These are phyloP conservation scores for human (Homo sapiens) DNA, from an alignment of 2,113 vertebrate genomes.

Conservation along the genomic window GRCh38 chr13:65312001-65312500, in stretches of 20 bases:
- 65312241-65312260: background rate
- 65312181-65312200: background rate
- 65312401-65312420: background rate
- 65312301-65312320: background rate
- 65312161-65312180: background rate
- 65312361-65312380: background rate
- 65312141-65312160: background rate
- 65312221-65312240: background rate
- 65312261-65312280: background rate
- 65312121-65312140: background rate
- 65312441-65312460: background rate
- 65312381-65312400: background rate
- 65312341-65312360: background rate
- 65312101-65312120: background rate
- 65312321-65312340: background rate
- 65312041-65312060: background rate
- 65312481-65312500: background rate
- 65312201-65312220: background rate
- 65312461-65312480: background rate
- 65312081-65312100: background rate
- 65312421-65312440: background rate
- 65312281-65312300: background rate
- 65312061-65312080: background rate
- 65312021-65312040: background rate
- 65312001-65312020: background rate